Evolutionary conservation across 2,888 invertebrate species (phyloP), one percentile per base, ranked within the genome.

Genomic region (Monopis laevigella): DNA sequence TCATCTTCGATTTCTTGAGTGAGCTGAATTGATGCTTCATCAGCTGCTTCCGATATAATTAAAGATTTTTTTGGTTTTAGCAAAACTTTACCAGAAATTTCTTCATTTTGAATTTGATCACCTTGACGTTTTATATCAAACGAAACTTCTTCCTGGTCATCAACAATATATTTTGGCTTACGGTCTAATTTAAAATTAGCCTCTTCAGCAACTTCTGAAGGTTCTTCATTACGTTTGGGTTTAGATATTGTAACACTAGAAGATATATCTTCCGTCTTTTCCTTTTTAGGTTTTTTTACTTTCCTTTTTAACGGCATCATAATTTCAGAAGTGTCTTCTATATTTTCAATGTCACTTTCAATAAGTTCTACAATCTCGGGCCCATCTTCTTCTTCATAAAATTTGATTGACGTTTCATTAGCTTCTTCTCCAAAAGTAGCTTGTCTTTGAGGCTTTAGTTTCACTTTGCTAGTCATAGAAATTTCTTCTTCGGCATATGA

Each of bases 401-500:
- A 72, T 52, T 86, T 84, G 28, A 92, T 88, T 1, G 88, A 88
- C 45, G 89, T 85, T 77, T 92, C 91, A 42, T 88, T 87, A 12
- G 88, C 83, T 69, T 89, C 92, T 71, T 93, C 93, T 8, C 83
- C 84, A 61, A 88, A 91, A 1, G 90, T 90, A 43, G 86, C 85
- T 40, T 87, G 87, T 48, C 86, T 86, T 41, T 84, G 86, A 54
- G 89, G 90, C 61, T 89, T 91, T 5, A 93, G 56, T 67, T 89
- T 90, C 1, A 93, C 88, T 67, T 90, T 92, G 43, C 91, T 90
- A 2, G 90, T 88, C 88, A 93, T 89, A 6, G 91, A 90, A 51
- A 93, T 89, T 71, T 93, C 92, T 78, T 93, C 93, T 71, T 92
- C 93, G 27, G 91, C 92, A 60, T 93, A 93, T 0, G 90, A 89